Base-by-base conservation (phyloP, 2,113 vertebrate genomes). In the Mus pahari region DNA sequence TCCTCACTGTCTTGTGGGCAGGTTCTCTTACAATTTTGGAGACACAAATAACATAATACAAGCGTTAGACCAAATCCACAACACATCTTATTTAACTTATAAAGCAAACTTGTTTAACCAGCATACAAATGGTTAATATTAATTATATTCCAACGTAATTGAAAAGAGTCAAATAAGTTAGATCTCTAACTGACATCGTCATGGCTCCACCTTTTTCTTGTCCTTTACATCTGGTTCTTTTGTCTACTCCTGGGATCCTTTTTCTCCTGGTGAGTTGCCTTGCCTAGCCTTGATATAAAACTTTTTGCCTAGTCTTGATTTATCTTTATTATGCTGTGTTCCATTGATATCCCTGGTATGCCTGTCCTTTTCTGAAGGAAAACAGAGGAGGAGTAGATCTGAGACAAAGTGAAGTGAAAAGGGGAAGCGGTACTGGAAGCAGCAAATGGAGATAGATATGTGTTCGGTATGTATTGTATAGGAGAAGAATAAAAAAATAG, bases 41-140 rank as follows among this genome's bases (percentile, higher is more conserved):
- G 3, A 66, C 9, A 26, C 26, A 66, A 31, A 31, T 66, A 66
- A 31, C 11, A 13, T 5, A 31, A 66, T 66, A 66, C 11, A 31
- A 66, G 64, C 11, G 1, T 31, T 66, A 66, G 64, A 33, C 11
- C 12, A 68, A 68, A 14, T 68, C 66, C 31, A 68, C 24, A 33
- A 31, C 66, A 68, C 66, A 33, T 62, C 5, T 82, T 94, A 60
- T 78, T 91, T 91, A 96, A 77, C 64, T 36, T 79, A 83, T 86
- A 91, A 60, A 83, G n/a, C 6, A 86, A 62, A 31, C 13, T 84
- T 94, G 9, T n/a, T 42, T 82, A 92, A 86, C 10, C 9, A 13
- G 77, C 6, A 74, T 58, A 68, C 86, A 89, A 83, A 74, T n/a
- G 10, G 3, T 64, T 79, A 28, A 13, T 66, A 45, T 11, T 53